Percentiles rank a stretch among this genome's conserved stretches.
Evolutionary conservation across 1,140 invertebrate species (phyloP).

Genomic region (Listronotus oregonensis): DNA sequence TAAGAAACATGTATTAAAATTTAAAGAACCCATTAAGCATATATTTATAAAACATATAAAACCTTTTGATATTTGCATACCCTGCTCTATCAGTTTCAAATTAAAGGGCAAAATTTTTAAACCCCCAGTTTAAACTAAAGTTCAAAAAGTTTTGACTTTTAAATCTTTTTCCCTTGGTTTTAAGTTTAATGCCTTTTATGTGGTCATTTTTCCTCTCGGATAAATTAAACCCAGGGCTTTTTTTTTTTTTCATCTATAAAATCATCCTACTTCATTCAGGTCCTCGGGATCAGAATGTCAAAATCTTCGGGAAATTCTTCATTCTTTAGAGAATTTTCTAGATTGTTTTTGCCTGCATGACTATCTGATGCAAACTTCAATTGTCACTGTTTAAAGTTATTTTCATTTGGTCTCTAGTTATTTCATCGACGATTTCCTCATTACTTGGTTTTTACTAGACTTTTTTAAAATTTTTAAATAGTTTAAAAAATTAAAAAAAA

Average conservation of each 20-base stretch:
- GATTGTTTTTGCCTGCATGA: neutral
- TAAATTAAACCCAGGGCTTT: constrained; percentile 66
- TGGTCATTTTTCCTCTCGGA: constrained; percentile 65
- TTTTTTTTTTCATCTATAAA: constrained; percentile 63
- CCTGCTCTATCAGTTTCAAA: constrained; percentile 78
- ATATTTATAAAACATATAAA: constrained; percentile 45
- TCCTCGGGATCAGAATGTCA: constrained; percentile 36
- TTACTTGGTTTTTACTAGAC: constrained; percentile 6
- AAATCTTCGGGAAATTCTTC: constrained; percentile 29
- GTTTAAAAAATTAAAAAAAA: neutral
- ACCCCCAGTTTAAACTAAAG: constrained; percentile 72
- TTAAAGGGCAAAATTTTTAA: constrained; percentile 77
- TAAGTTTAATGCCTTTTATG: constrained; percentile 68
- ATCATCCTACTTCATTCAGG: constrained; percentile 51
- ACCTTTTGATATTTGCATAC: constrained; percentile 81
- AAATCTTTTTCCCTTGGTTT: constrained; percentile 84
- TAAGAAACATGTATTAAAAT: too few relatives aligned
- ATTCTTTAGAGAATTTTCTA: neutral
- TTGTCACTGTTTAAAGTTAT: constrained; percentile 4
- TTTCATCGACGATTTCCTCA: constrained; percentile 37
- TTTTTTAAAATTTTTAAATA: neutral
- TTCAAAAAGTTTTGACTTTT: constrained; percentile 70
- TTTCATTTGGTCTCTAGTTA: constrained; percentile 29
- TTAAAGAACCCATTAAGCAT: too few relatives aligned
- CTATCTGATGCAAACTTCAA: neutral